Conservation (phyloP, 2,113 vertebrate genomes). For the Anoura caudifer region DNA sequence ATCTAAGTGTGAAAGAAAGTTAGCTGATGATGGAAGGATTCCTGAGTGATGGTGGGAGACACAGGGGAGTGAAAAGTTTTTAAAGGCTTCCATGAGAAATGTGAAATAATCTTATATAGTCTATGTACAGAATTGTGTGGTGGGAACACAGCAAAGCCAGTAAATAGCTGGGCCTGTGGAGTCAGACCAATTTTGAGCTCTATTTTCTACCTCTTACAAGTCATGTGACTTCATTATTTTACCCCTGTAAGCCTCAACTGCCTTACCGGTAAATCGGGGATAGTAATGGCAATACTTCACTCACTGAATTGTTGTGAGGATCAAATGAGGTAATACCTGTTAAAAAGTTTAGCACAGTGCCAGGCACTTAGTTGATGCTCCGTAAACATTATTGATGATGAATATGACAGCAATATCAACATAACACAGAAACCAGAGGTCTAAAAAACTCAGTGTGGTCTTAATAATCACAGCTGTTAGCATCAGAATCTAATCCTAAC, state of each 20-base stretch:
- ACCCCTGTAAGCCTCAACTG: neutral
- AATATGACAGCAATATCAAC: neutral
- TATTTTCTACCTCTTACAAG: neutral
- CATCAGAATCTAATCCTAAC: neutral
- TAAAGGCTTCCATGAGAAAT: neutral
- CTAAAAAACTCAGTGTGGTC: neutral
- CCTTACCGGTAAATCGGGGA: neutral
- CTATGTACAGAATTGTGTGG: neutral
- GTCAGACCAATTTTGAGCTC: neutral
- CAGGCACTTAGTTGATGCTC: neutral
- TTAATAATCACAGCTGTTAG: neutral
- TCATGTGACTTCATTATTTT: neutral
- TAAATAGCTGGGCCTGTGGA: neutral
- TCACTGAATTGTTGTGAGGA: neutral
- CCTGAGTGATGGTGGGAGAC: neutral
- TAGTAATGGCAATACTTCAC: neutral
- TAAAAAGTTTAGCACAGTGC: neutral
- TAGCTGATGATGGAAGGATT: neutral
- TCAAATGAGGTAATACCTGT: neutral
- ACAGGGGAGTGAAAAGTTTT: neutral
- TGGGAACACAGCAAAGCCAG: neutral
- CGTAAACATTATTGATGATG: neutral
- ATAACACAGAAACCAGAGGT: neutral
- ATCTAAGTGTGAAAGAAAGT: neutral
- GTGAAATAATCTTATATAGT: neutral